Percentiles rank a stretch among this genome's conserved stretches.
These are phyloP conservation scores for Cyanoramphus novaezelandiae DNA, from an alignment of 2,113 vertebrate species.

Conservation along the genomic window DNA sequence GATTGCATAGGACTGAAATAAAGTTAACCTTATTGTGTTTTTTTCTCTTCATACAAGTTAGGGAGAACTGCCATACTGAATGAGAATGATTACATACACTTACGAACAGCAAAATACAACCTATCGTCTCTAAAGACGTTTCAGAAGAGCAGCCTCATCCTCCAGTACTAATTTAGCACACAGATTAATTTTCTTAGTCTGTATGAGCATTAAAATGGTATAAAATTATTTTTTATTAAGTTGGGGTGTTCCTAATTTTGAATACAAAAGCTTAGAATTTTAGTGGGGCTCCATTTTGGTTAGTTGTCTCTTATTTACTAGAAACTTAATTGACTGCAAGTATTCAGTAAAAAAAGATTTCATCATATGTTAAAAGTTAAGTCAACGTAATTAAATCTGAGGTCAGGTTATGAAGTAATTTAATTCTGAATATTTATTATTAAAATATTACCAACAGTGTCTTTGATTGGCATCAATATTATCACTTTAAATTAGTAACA, in stretches of 20 bases:
- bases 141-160: background rate
- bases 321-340: background rate
- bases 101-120: background rate
- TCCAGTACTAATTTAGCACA: background rate
- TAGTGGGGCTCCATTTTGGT: background rate
- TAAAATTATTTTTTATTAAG: background rate
- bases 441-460: background rate
- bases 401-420: background rate
- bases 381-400: slow-evolving; percentile 4
- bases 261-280: background rate
- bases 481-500: slow-evolving; percentile 8
- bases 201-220: background rate
- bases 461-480: slow-evolving; percentile 9
- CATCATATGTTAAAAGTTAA: slow-evolving; percentile 14
- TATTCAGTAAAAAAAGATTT: background rate
- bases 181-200: background rate
- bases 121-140: background rate
- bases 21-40: background rate
- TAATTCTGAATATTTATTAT: slow-evolving; percentile 41
- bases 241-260: background rate
- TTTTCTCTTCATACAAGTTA: background rate
- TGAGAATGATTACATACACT: background rate
- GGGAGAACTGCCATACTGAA: background rate
- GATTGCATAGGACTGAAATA: background rate
- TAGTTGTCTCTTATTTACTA: background rate